Conservation (phyloP, 2,888 invertebrate genomes). For the Stratiomys singularior region DNA sequence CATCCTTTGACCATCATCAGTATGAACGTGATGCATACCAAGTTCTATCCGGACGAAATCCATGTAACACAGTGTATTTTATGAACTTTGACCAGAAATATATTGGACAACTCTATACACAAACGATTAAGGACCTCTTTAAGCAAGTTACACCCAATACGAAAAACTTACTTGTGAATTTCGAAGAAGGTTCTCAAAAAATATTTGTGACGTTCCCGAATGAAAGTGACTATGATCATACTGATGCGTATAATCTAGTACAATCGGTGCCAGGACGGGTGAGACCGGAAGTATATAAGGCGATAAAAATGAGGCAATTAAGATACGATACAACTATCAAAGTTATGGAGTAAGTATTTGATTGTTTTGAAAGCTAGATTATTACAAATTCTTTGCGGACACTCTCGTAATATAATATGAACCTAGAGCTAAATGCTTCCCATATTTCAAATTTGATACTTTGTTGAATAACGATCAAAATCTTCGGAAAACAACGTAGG, state of each 20-base stretch:
- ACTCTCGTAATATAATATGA: too few relatives aligned
- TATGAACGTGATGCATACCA: conserved; percentile 76
- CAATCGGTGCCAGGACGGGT: conserved; percentile 72
- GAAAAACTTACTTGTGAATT: conserved; percentile 62
- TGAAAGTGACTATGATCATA: conserved; percentile 57
- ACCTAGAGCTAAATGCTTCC: too few relatives aligned
- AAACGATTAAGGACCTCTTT: conserved; percentile 72
- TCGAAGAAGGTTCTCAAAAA: conserved; percentile 68
- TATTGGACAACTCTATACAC: conserved; percentile 76
- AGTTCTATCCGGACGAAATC: conserved; percentile 77
- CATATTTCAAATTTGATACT: too few relatives aligned
- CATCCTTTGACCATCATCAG: conserved; percentile 67
- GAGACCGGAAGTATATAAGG: conserved; percentile 76
- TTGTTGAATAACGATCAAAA: too few relatives aligned
- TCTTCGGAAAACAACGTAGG: too few relatives aligned
- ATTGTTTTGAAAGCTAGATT: neutral
- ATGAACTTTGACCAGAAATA: conserved; percentile 71
- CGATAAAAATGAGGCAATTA: conserved; percentile 75
- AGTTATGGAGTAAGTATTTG: conserved; percentile 60
- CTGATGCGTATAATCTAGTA: conserved; percentile 56
- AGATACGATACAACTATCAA: conserved; percentile 57
- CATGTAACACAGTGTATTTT: conserved; percentile 78
- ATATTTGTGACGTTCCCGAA: conserved; percentile 75
- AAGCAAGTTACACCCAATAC: conserved; percentile 65
- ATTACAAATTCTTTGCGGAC: neutral